Base-by-base conservation (phyloP, 2,888 invertebrate genomes). In the Dasysyrphus albostriatus region DNA sequence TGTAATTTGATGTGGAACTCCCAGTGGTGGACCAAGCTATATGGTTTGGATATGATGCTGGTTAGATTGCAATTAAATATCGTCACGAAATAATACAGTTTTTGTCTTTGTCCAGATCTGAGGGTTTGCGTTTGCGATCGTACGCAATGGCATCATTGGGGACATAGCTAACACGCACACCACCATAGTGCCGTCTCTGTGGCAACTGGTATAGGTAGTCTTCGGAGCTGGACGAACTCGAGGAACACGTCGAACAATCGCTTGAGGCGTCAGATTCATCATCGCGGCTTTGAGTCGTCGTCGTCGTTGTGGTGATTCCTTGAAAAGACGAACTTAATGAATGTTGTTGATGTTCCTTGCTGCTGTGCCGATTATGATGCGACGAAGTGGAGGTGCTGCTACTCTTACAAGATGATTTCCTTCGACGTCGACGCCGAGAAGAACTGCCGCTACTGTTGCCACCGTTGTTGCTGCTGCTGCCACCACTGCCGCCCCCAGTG, bases 161-260 rank as follows among this genome's bases (percentile, higher is more conserved):
- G 88, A 98, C 98, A 93, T 98, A 98, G 10, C 98, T 97, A 90
- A 98, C 97, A 89, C 98, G 93, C 14, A 98, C 97, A 51, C 98
- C 98, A 75, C 97, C 97, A 91, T 97, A 97, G 69, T 97, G 96
- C 80, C 97, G 94, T 89, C 97, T 93, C 51, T 97, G 95, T 5
- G 98, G 97, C 89, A 98, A 93, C 85, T 97, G 96, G 92, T 98
- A 98, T 88, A 97, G 96, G 90, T 97, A 96, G 88, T 97, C 97
- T 88, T 97, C 98, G 72, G 98, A 97, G 16, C 97, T 97, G 34
- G 97, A 97, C 89, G 95, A 95, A 63, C 95, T 95, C 0, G 97
- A 98, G 0, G 97, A 98, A 88, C 98, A 98, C 14, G 98, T 98
- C 51, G 98, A 98, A 92, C 98, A 98, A 90, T 96, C 96, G 91